These are phyloP conservation scores for Chromis chromis DNA, from an alignment of 2,797 vertebrate species.

Conservation along the genomic window DNA sequence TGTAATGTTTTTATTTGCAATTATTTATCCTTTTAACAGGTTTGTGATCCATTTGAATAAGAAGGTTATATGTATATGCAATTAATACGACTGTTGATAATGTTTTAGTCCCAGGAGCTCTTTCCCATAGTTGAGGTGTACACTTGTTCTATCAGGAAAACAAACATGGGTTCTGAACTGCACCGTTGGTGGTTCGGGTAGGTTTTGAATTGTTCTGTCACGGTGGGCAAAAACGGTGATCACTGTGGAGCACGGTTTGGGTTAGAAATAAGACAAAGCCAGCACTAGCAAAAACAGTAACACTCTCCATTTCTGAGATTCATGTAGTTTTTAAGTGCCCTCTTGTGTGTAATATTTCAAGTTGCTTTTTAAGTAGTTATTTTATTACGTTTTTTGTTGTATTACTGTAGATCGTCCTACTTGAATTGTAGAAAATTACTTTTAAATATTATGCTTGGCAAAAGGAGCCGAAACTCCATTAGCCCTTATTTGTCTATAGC, in stretches of 20 bases:
- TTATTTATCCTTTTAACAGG: slow-evolving; percentile 69
- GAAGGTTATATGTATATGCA: slow-evolving; percentile 78
- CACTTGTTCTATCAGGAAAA: slow-evolving; percentile 44
- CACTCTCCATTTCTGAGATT: slow-evolving; percentile 27
- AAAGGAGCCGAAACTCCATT: slow-evolving; percentile 50
- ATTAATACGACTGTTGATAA: slow-evolving; percentile 71
- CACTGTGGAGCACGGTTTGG: background rate
- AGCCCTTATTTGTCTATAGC: slow-evolving; percentile 51
- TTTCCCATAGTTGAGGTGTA: slow-evolving; percentile 20
- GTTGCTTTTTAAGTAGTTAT: slow-evolving; percentile 48
- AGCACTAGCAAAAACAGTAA: slow-evolving; percentile 43
- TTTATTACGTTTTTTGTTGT: slow-evolving; percentile 30
- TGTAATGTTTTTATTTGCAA: slow-evolving; percentile 74
- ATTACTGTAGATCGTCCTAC: slow-evolving; percentile 64
- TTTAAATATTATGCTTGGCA: slow-evolving; percentile 57
- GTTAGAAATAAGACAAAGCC: slow-evolving; percentile 16
- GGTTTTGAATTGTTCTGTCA: too few relatives aligned
- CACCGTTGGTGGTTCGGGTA: background rate
- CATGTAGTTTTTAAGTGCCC: slow-evolving; percentile 37
- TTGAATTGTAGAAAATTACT: slow-evolving; percentile 66
- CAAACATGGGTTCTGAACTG: slow-evolving; percentile 25
- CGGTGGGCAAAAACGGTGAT: too few relatives aligned
- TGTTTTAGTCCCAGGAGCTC: slow-evolving; percentile 32
- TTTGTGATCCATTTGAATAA: slow-evolving; percentile 54
- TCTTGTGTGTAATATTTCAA: slow-evolving; percentile 39